Base-by-base conservation (phyloP, 2,113 vertebrate species). In the Ia io region DNA sequence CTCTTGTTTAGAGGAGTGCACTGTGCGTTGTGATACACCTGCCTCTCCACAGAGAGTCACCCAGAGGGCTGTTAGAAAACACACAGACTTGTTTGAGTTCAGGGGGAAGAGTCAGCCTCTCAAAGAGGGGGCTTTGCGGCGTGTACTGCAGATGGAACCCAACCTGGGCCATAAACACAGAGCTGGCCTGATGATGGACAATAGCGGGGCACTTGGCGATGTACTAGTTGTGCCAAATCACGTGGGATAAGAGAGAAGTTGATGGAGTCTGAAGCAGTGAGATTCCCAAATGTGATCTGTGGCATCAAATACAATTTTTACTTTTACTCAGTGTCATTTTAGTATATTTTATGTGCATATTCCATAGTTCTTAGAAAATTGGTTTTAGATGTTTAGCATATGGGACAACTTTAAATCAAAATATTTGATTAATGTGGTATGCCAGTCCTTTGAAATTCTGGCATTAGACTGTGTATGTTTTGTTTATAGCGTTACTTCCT, bases 371-470 rank as follows among this genome's bases (percentile, higher is more conserved):
- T 90, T 83, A 73, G 47, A 88, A 78, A 93, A 74, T 82, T 71
- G 35, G 35, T 76, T 94, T 95, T 95, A 51, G 69, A n/a, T 86
- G 28, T 59, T 70, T 74, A 51, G n/a, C 40, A 53, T 84, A 73
- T 88, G 70, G 32, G 42, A 32, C 56, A 85, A 32, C 37, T 82
- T 42, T 59, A 71, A 61, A 63, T 86, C 25, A 89, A 85, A 89
- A 37, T 91, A 47, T 93, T 88, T 88, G 89, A 86, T 96, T 85
- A 73, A 82, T 4, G 2, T 23, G 44, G 8, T 53, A 47, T 91
- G 85, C 49, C 13, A 59, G 30, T 73, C 67, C 32, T 94, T 95
- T 95, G 91, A 90, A 92, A 91, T 91, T 89, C 74, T 80, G 74
- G 79, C 44, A 25, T 13, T 73, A 35, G 16, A 22, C 25, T 25